Base-by-base conservation (phyloP, 2,888 invertebrate genomes). In the Acanthococcus lagerstroemiae region DNA sequence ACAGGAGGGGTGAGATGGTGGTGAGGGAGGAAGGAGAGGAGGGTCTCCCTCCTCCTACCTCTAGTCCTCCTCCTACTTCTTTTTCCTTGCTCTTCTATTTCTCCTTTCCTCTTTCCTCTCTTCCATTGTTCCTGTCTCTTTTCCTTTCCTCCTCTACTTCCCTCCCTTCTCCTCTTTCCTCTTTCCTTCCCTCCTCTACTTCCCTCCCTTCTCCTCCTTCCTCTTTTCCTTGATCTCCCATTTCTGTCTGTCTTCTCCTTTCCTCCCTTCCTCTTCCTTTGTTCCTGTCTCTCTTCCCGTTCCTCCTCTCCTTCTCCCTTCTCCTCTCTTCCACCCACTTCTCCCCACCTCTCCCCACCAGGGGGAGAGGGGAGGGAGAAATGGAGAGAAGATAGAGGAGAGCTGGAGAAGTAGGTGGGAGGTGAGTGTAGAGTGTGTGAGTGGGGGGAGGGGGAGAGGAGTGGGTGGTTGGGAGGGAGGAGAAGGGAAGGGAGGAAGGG, bases 341-440 rank as follows among this genome's bases (percentile, higher is more conserved):
- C 30, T 61, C n/a, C n/a, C n/a, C n/a, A n/a, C n/a, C n/a, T n/a
- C n/a, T n/a, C n/a, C n/a, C n/a, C n/a, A n/a, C n/a, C n/a, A 48
- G 27, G 30, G n/a, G 50, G 87, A 87, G 86, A 82, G 83, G 80
- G 80, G 77, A 79, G 75, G 75, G 76, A 75, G 76, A 76, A 77
- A 74, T 76, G 75, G 76, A 75, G 76, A 52, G 54, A 48, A 26
- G 55, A n/a, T n/a, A n/a, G n/a, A n/a, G n/a, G n/a, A n/a, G n/a
- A n/a, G n/a, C n/a, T n/a, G n/a, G n/a, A n/a, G n/a, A n/a, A n/a
- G n/a, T n/a, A n/a, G n/a, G n/a, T n/a, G n/a, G n/a, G n/a, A n/a
- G n/a, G n/a, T n/a, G n/a, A n/a, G n/a, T n/a, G n/a, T n/a, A n/a
- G n/a, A n/a, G 46, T 55, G 55, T 12, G 65, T 25, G 37, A 25